Evolutionary conservation across 2,888 invertebrate genomes (phyloP), one percentile per base, ranked within the genome.

Genomic region (Parnassius apollo): DNA sequence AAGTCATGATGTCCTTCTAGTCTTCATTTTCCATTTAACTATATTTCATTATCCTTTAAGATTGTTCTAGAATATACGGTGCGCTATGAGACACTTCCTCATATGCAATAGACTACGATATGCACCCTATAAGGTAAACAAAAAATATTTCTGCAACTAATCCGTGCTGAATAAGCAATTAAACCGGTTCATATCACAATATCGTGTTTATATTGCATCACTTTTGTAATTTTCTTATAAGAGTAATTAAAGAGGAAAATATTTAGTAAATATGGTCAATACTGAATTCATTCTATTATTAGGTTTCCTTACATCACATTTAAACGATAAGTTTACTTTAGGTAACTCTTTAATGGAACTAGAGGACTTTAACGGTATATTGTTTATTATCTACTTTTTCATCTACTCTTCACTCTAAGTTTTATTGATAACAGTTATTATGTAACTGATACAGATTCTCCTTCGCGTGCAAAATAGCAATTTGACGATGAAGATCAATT

Each of bases 171-270:
- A 13, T 25, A n/a, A 57, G 58, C 44, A 44, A 62, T 35, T 3
- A 13, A 54, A 67, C 68, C 44, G 57, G 70, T 68, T 68, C 61
- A 64, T 66, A 48, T 49, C 63, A 60, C 68, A 70, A 70, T 64
- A 66, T 18, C 45, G 42, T 67, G 66, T 65, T 66, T 65, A 54
- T 64, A 59, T 70, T 70, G 69, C 70, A 69, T 70, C 69, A 70
- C 58, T 51, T 9, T 12, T 51, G 18, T 55, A 49, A 52, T 59
- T 63, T 59, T 59, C 63, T 59, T 35, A 55, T 18, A 51, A 46
- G 59, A 42, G 35, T 35, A 45, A 56, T 25, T 11, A 35, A 55
- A 11, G 46, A 63, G 62, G 62, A 63, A 59, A 63, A 63, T 53
- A 42, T n/a, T 25, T 13, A n/a, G 7, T 18, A 12, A 22, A 62